A percentile compares a stretch with the other conserved stretches of the same genome.
Evolutionary conservation across 2,797 vertebrate genomes (phyloP).

Genomic region (Siniperca scherzeri): DNA sequence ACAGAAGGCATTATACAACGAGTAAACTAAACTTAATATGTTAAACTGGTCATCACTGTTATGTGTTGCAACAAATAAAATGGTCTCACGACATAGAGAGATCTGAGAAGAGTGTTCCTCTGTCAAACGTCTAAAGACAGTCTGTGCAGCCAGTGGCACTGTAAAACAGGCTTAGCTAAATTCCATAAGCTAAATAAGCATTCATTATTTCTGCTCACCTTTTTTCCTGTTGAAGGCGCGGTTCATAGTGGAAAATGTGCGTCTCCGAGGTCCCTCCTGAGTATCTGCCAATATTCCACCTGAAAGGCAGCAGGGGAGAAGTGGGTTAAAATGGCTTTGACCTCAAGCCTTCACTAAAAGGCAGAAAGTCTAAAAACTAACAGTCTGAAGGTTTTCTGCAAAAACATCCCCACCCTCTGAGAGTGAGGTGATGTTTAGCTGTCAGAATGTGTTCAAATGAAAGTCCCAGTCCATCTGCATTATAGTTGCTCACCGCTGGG

Average conservation of each 20-base stretch:
- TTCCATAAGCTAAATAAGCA: conserved; percentile 10
- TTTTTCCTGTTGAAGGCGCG: conserved; percentile 96
- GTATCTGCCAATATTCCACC: conserved; percentile 80
- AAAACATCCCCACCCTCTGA: conserved; percentile 23
- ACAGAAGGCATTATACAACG: neutral
- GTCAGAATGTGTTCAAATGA: conserved; percentile 32
- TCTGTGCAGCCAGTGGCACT: neutral
- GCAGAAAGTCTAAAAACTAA: conserved; percentile 39
- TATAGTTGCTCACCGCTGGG: conserved; percentile 38
- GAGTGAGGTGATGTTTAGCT: conserved; percentile 37
- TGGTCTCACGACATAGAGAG: neutral
- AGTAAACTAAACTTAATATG: neutral
- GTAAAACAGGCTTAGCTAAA: conserved; percentile 2
- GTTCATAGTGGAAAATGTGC: conserved; percentile 90
- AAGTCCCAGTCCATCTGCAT: conserved; percentile 26
- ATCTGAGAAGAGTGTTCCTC: neutral
- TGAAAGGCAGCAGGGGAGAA: conserved; percentile 65
- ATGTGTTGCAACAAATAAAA: neutral
- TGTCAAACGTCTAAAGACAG: neutral
- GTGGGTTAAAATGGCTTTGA: conserved; percentile 48
- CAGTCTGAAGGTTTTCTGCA: conserved; percentile 2
- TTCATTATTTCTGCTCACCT: conserved; percentile 82
- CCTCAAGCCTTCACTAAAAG: conserved; percentile 37
- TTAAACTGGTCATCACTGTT: neutral
- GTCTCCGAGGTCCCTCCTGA: conserved; percentile 67